phyloP scores from a whole-genome alignment of 1,140 invertebrate species.

The Phenacoccus solenopsis region DNA sequence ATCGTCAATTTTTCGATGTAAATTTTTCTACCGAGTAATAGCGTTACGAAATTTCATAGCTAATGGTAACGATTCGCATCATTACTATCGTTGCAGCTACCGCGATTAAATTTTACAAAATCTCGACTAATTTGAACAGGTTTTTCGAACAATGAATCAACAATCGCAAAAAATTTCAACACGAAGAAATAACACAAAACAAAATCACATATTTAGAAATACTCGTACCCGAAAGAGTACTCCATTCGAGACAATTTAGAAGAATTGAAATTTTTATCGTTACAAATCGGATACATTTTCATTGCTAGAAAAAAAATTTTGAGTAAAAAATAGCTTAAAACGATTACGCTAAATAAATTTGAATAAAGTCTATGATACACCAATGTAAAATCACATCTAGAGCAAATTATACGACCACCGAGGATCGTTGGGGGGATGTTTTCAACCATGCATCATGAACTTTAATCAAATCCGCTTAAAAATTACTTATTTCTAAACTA shows the following conservation, averaged over 20 bases:
- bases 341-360: not conserved
- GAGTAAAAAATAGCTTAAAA: not conserved
- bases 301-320: not conserved
- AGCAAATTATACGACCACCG: too few relatives aligned
- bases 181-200: not conserved
- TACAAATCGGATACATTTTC: too few relatives aligned
- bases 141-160: not conserved
- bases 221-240: not conserved
- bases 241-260: not conserved
- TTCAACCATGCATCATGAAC: not conserved
- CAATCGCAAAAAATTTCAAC: not conserved
- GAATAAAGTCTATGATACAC: not conserved
- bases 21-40: too few relatives aligned
- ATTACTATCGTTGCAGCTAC: too few relatives aligned
- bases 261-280: too few relatives aligned
- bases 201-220: not conserved
- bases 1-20: not conserved
- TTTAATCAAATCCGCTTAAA: not conserved
- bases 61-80: not conserved
- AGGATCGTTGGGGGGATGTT: too few relatives aligned
- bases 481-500: not conserved
- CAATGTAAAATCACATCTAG: too few relatives aligned
- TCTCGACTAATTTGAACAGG: not conserved
- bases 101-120: not conserved
- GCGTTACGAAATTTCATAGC: not conserved